A percentile compares a stretch with the other conserved stretches of the same genome.
These are phyloP conservation scores for Ceriagrion tenellum DNA, from an alignment of 2,888 invertebrate species.

Conservation along the genomic window DNA sequence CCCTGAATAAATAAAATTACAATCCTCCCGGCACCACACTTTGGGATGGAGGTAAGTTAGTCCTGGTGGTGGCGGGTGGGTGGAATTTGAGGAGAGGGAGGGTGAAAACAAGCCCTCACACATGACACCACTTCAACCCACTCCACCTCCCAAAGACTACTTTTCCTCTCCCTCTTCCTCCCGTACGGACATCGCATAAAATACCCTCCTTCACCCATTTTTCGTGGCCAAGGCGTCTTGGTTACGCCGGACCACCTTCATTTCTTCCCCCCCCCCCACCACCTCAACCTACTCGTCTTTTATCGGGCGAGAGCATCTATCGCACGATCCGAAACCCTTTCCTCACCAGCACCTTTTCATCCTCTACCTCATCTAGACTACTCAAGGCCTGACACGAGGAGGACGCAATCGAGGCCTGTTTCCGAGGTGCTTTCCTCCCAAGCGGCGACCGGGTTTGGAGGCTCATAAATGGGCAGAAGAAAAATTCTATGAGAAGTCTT, in stretches of 20 bases:
- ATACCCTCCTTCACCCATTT: not conserved
- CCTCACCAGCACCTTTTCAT: not conserved
- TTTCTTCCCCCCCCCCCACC: not conserved
- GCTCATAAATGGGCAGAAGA: too few relatives aligned
- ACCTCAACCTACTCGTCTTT: not conserved
- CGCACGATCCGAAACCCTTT: not conserved
- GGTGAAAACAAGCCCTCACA: not conserved
- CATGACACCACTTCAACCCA: not conserved
- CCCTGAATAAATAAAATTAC: conserved; percentile 26
- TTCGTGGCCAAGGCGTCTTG: not conserved
- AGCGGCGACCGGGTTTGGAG: too few relatives aligned
- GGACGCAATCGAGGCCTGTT: too few relatives aligned
- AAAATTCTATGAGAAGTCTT: too few relatives aligned
- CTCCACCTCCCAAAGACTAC: not conserved
- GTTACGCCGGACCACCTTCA: conserved; percentile 35
- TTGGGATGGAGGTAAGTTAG: not conserved
- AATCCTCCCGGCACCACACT: not conserved
- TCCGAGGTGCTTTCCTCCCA: too few relatives aligned
- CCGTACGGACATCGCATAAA: not conserved
- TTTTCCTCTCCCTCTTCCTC: not conserved
- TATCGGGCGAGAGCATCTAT: conserved; percentile 21
- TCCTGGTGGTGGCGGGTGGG: not conserved
- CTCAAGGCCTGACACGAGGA: too few relatives aligned
- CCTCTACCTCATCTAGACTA: not conserved
- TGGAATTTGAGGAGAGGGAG: not conserved